Evolutionary conservation across 1,140 invertebrate genomes (phyloP).

Genomic region (Lepidurus apus): DNA sequence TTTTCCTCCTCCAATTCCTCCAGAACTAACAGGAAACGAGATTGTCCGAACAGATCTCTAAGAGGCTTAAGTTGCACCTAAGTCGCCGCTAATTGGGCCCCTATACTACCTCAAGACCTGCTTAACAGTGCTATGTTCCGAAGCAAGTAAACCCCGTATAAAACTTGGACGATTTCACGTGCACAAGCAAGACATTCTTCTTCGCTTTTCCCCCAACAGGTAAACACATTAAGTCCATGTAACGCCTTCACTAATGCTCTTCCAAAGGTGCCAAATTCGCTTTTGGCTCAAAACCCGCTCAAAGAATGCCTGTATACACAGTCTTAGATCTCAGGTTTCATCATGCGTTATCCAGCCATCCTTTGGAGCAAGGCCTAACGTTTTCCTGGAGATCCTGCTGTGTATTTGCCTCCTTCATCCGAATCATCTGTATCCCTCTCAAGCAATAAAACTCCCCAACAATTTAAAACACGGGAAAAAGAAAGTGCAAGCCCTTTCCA

Average conservation of each 20-base stretch:
- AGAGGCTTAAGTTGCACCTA: conserved; percentile 10
- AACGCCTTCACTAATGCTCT: not conserved
- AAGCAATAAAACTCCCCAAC: not conserved
- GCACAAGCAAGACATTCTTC: not conserved
- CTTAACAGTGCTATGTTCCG: not conserved
- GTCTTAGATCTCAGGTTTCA: too few relatives aligned
- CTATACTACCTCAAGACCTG: not conserved
- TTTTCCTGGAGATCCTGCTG: not conserved
- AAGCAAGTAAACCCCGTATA: not conserved
- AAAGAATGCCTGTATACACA: not conserved
- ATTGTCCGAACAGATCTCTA: conserved; percentile 8
- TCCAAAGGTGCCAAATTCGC: conserved; percentile 10
- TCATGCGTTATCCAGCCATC: too few relatives aligned
- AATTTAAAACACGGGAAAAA: not conserved
- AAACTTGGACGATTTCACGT: conserved; percentile 4
- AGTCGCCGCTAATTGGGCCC: conserved; percentile 17
- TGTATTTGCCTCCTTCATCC: not conserved
- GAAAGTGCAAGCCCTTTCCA: not conserved
- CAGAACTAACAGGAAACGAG: conserved; percentile 21
- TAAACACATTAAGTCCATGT: conserved; percentile 12
- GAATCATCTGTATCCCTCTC: not conserved
- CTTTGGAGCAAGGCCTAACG: too few relatives aligned
- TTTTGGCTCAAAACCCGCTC: not conserved
- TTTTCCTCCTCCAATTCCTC: not conserved
- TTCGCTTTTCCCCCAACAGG: not conserved